Base-by-base conservation (phyloP, 1,140 invertebrate genomes). In the Parasteatoda tepidariorum region DNA sequence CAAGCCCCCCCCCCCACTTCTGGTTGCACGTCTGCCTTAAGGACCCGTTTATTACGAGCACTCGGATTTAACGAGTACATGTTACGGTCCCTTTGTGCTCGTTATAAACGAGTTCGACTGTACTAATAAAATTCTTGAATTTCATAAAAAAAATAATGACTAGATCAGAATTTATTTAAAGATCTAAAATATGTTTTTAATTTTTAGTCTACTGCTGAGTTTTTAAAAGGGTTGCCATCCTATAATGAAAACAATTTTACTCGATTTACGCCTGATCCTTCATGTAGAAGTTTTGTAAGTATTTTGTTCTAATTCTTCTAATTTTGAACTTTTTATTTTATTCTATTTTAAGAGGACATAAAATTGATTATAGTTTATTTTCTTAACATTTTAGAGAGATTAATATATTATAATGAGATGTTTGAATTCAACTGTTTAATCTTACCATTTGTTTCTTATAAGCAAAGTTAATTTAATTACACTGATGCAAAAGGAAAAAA, bases 181-280 rank as follows among this genome's bases (percentile, higher is more conserved):
- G 6, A n/a, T 38, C 41, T 34, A n/a, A 34, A 68, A 22, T 24
- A 38, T 22, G 5, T 30, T 71, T 71, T 26, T 55, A 22, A 24
- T 41, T 82, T 38, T 83, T 55, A 85, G 83, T n/a, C 48, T 62
- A 83, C 86, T n/a, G 93, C 93, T 78, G 95, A 97, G 87, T 98
- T 98, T 89, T 89, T 98, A 59, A 96, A 96, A 89, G 96, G 95
- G 83, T 90, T 98, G 67, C 96, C 96, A 54, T 96, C 94, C 2
- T 95, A 95, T 87, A 93, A 97, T 90, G 94, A 96, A 88, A 93
- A 93, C 85, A 98, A 98, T 88, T 98, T 98, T 88, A 93, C 95
- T 24, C 92, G 94, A 88, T 96, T 95, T 88, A 95, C 96, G 89
- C 93, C 93, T 38, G 95, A 97, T 87, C 93, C 93, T 86, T 94